These are phyloP conservation scores for Dendropsophus ebraccatus DNA, from an alignment of 2,113 vertebrate species.

Conservation along the genomic window DNA sequence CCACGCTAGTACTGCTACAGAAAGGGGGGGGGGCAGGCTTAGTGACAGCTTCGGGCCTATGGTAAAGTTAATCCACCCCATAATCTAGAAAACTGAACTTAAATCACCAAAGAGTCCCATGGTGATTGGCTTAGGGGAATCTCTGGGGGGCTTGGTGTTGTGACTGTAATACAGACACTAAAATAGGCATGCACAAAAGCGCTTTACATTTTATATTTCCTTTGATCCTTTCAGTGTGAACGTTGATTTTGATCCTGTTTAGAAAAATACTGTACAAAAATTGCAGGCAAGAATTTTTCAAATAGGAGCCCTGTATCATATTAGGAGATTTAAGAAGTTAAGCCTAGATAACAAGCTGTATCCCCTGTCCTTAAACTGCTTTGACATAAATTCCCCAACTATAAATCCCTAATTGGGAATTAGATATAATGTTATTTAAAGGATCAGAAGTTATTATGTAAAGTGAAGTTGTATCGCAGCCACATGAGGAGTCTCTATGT, in stretches of 20 bases:
- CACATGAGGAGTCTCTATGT: background rate
- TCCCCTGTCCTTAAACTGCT: background rate
- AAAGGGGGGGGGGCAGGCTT: no score
- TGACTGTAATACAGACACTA: no score
- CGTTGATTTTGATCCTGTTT: background rate
- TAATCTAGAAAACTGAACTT: no score
- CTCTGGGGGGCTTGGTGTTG: no score
- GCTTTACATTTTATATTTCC: background rate
- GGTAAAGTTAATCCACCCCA: no score
- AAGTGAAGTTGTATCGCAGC: background rate
- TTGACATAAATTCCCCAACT: background rate
- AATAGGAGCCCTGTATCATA: background rate
- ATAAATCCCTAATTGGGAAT: conserved; percentile 4
- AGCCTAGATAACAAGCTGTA: background rate
- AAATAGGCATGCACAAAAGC: no score
- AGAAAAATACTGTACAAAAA: background rate
- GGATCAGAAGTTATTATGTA: background rate
- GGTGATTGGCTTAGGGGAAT: no score
- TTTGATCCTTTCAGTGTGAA: background rate
- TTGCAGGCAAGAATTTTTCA: background rate
- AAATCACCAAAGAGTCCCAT: no score
- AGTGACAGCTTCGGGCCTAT: no score
- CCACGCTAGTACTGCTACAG: no score
- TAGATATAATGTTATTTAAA: background rate
- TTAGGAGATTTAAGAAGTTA: background rate